Percentiles rank a stretch among this genome's conserved stretches.
phyloP scores from a whole-genome alignment of 2,113 vertebrate species.

The Astatoreochromis straeleni region DNA sequence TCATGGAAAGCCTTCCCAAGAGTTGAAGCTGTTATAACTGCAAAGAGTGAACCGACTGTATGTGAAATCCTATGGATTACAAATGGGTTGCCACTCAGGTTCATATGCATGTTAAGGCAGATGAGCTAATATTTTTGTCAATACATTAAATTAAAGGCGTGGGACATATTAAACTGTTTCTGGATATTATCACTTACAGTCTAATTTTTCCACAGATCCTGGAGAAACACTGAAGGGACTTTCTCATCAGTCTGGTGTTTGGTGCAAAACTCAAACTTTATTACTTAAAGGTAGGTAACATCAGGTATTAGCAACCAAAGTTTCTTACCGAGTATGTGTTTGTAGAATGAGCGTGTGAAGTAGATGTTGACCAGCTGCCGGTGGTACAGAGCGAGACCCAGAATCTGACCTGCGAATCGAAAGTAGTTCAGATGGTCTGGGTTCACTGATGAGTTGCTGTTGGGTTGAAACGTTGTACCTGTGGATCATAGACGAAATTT shows the following conservation, averaged over 20 bases:
- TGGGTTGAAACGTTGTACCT: constrained; percentile 98
- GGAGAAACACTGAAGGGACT: neutral
- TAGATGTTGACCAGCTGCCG: constrained; percentile 97
- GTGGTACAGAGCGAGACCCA: constrained; percentile 94
- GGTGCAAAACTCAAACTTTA: neutral
- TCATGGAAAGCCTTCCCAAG: neutral
- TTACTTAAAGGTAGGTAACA: neutral
- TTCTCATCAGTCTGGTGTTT: neutral
- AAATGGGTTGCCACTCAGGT: neutral
- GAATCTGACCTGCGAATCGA: constrained; percentile 90
- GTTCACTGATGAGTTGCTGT: constrained; percentile 98
- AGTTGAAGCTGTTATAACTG: neutral
- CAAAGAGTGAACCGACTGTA: neutral
- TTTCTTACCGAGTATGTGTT: constrained; percentile 90
- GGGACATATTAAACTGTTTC: neutral
- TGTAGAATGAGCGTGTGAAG: constrained; percentile 98
- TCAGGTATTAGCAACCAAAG: neutral
- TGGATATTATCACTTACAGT: neutral
- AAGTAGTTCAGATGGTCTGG: constrained; percentile 98
- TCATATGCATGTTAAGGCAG: neutral
- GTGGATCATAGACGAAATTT: neutral
- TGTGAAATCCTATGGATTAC: neutral
- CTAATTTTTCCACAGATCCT: neutral
- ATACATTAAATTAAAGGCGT: neutral
- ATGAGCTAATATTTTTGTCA: neutral